Evolutionary conservation across 1,140 invertebrate species (phyloP).

Genomic region (Copidosoma floridanum): DNA sequence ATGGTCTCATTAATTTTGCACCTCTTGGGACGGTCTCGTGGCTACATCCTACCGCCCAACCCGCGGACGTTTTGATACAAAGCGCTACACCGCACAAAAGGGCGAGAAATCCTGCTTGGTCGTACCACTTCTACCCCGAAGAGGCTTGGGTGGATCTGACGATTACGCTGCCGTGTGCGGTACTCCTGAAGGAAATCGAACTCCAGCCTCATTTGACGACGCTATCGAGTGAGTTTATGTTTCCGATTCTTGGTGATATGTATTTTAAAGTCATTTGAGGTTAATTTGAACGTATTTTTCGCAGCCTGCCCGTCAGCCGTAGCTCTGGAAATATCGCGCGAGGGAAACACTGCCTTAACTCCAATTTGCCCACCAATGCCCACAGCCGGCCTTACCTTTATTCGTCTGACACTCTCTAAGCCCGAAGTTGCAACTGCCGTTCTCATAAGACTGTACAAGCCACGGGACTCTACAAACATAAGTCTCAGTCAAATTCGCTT

Average conservation of each 20-base stretch:
- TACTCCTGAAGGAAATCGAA: conserved; percentile 85
- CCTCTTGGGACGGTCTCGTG: conserved; percentile 79
- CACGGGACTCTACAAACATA: conserved; percentile 82
- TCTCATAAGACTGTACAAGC: conserved; percentile 70
- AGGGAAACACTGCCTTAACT: conserved; percentile 60
- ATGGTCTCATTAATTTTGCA: conserved; percentile 83
- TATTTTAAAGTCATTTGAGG: conserved; percentile 2
- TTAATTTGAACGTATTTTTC: conserved; percentile 23
- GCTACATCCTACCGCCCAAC: conserved; percentile 80
- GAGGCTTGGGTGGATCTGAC: conserved; percentile 84
- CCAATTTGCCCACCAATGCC: conserved; percentile 72
- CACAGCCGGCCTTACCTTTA: conserved; percentile 82
- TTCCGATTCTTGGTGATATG: background rate
- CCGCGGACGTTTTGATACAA: conserved; percentile 80
- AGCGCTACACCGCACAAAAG: conserved; percentile 72
- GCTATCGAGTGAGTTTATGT: conserved; percentile 66
- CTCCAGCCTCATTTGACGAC: conserved; percentile 83
- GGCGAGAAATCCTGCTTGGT: conserved; percentile 84
- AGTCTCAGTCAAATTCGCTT: conserved; percentile 85
- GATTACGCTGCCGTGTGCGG: conserved; percentile 84
- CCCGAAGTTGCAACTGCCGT: conserved; percentile 76
- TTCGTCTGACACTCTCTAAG: conserved; percentile 75
- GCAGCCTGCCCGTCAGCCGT: conserved; percentile 90
- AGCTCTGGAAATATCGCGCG: conserved; percentile 71
- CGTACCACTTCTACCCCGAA: conserved; percentile 89